Evolutionary conservation across 1,140 invertebrate genomes (phyloP).

Genomic region (Ptiloglossa arizonensis): DNA sequence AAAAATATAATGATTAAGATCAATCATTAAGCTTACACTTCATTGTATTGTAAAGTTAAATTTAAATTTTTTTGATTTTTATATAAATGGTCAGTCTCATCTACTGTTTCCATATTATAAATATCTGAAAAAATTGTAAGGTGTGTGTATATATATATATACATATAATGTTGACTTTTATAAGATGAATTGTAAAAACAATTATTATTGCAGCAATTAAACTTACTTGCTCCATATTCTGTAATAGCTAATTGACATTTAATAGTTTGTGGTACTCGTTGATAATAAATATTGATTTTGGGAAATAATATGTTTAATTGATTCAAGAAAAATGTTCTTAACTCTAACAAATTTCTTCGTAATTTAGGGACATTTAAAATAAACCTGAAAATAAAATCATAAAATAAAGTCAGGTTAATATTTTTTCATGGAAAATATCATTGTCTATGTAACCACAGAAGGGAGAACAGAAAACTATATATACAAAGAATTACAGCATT

Average conservation of each 20-base stretch:
- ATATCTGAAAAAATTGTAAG: conserved; percentile 72
- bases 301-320: conserved; percentile 81
- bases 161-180: not conserved
- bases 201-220: not conserved
- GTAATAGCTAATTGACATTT: conserved; percentile 87
- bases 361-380: conserved; percentile 84
- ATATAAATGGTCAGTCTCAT: conserved; percentile 70
- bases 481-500: not conserved
- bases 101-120: conserved; percentile 76
- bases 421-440: not conserved
- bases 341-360: conserved; percentile 80
- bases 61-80: conserved; percentile 85
- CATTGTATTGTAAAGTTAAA: conserved; percentile 85
- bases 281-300: conserved; percentile 81
- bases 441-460: not conserved
- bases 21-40: conserved; percentile 77
- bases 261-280: conserved; percentile 84
- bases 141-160: conserved; percentile 11
- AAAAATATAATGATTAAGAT: conserved; percentile 4
- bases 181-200: too few relatives aligned
- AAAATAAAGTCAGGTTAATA: conserved; percentile 46
- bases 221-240: conserved; percentile 84
- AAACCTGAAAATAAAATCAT: conserved; percentile 80
- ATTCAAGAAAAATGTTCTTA: conserved; percentile 83
- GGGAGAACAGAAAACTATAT: not conserved